phyloP scores from a whole-genome alignment of 2,888 invertebrate species.

The Theodoxus fluviatilis region DNA sequence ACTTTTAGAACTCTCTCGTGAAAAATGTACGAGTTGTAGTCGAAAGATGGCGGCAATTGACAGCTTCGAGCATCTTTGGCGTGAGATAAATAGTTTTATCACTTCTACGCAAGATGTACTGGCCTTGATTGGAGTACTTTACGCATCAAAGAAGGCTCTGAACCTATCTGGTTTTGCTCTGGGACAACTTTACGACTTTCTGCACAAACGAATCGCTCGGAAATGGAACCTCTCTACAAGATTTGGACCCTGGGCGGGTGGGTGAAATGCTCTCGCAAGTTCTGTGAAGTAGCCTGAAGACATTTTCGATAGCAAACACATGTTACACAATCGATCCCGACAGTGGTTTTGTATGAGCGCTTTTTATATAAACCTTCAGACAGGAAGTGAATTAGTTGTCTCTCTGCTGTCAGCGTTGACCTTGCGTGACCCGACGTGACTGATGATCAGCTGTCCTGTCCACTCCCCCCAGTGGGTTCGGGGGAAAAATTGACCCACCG shows the following conservation, averaged over 20 bases:
- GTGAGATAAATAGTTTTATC: slow-evolving; percentile 43
- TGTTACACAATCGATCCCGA: background rate
- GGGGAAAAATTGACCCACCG: too few relatives aligned
- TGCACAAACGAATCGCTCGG: slow-evolving; percentile 40
- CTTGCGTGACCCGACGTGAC: too few relatives aligned
- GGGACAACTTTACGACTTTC: slow-evolving; percentile 45
- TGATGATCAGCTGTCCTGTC: too few relatives aligned
- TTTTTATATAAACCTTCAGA: too few relatives aligned
- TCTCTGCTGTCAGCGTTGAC: too few relatives aligned
- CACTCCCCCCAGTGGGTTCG: too few relatives aligned
- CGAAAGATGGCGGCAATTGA: slow-evolving; percentile 51
- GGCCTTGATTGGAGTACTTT: slow-evolving; percentile 52
- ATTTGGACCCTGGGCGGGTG: slow-evolving; percentile 89
- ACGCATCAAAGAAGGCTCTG: slow-evolving; percentile 44
- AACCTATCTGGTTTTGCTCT: slow-evolving; percentile 33
- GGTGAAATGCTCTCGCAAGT: slow-evolving; percentile 59
- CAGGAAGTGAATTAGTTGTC: too few relatives aligned
- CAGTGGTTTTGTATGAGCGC: background rate
- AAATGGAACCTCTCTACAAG: slow-evolving; percentile 66
- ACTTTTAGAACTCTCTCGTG: too few relatives aligned
- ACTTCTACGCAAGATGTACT: slow-evolving; percentile 47
- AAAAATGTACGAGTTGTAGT: too few relatives aligned
- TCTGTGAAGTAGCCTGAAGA: background rate
- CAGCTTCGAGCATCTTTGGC: slow-evolving; percentile 52
- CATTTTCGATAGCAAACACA: background rate